Evolutionary conservation across 1,140 invertebrate genomes (phyloP).

Genomic region (Ptiloglossa arizonensis): DNA sequence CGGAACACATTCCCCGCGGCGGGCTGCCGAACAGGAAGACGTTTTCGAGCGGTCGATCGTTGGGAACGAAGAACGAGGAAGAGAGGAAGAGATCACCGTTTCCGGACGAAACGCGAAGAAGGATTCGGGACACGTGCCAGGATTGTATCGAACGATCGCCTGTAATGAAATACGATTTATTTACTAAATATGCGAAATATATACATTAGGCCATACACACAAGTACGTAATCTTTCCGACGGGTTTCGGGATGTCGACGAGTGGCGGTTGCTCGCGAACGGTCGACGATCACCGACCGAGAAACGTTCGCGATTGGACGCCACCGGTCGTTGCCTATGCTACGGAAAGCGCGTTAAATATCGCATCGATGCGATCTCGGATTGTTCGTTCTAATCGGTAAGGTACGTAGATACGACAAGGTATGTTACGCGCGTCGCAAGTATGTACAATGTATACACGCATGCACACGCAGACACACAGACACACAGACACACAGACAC

Average conservation of each 20-base stretch:
- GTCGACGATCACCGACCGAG: not conserved
- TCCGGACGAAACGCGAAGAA: not conserved
- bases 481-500: not conserved
- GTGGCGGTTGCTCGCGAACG: not conserved
- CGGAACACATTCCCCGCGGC: not conserved
- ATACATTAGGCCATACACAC: constrained; percentile 78
- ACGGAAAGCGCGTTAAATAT: constrained; percentile 37
- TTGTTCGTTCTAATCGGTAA: not conserved
- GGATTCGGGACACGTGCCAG: not conserved
- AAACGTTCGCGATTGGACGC: not conserved
- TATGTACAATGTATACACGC: constrained; percentile 47
- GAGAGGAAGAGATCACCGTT: not conserved
- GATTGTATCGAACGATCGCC: not conserved
- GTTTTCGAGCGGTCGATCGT: constrained; percentile 3
- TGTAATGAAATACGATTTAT: constrained; percentile 77
- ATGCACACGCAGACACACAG: not conserved
- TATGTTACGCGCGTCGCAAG: constrained; percentile 21
- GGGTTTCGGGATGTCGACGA: constrained; percentile 2
- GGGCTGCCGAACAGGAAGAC: not conserved
- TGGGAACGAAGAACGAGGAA: not conserved
- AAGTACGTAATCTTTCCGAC: constrained; percentile 65
- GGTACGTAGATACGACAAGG: constrained; percentile 27
- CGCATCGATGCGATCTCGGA: not conserved
- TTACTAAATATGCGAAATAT: constrained; percentile 77
- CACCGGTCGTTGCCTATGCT: constrained; percentile 33